A percentile compares a stretch with the other conserved stretches of the same genome.
These are phyloP conservation scores for Mystacides longicornis DNA, from an alignment of 2,888 invertebrate genomes.

Conservation along the genomic window DNA sequence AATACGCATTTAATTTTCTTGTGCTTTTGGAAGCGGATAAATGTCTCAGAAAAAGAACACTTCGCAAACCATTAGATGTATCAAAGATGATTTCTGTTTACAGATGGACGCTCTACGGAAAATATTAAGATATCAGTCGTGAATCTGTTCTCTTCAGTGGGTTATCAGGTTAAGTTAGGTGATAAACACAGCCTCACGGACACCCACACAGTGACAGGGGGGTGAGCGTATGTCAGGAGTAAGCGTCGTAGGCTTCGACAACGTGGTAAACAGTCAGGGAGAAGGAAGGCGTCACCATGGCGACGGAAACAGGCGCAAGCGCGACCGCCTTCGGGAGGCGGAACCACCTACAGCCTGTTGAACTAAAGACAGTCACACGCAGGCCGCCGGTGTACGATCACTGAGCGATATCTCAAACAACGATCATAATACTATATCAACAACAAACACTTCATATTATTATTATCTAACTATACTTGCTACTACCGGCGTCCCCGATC, in stretches of 20 bases:
- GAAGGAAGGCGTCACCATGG: slow-evolving; percentile 42
- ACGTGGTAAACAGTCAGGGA: slow-evolving; percentile 20
- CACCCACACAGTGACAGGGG: slow-evolving; percentile 7
- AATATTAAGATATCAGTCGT: too few species aligned
- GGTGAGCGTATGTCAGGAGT: not conserved
- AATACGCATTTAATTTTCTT: too few species aligned
- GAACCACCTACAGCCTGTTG: slow-evolving; percentile 46
- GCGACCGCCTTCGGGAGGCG: slow-evolving; percentile 31
- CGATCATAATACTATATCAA: too few species aligned
- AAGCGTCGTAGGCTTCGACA: not conserved
- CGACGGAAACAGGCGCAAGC: slow-evolving; percentile 42
- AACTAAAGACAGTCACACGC: slow-evolving; percentile 32
- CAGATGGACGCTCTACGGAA: too few species aligned
- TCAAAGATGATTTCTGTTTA: too few species aligned
- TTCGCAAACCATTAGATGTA: too few species aligned
- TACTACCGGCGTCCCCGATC: not conserved
- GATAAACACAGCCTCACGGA: slow-evolving; percentile 8
- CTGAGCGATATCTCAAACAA: slow-evolving; percentile 16
- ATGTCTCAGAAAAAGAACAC: too few species aligned
- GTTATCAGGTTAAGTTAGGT: slow-evolving; percentile 17
- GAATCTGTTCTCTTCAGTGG: slow-evolving; percentile 11
- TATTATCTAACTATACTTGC: not conserved
- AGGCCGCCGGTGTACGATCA: slow-evolving; percentile 24
- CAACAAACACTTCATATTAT: not conserved
- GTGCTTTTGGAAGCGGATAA: too few species aligned